phyloP scores from a whole-genome alignment of 2,113 vertebrate species.

The Nesogale talazaci region DNA sequence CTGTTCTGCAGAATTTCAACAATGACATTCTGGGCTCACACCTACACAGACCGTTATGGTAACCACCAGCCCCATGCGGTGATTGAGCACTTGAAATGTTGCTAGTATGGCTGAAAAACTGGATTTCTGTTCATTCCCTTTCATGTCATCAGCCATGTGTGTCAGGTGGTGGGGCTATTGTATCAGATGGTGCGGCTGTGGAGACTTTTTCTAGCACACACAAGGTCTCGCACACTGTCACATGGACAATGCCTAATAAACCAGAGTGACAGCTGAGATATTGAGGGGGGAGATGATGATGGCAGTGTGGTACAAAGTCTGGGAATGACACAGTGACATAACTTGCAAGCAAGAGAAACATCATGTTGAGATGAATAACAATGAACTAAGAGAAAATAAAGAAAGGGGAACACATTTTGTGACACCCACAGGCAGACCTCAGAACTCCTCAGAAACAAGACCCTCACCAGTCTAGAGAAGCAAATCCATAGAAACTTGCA shows the following conservation, averaged over 20 bases:
- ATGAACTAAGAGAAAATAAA: not conserved
- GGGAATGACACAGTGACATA: not conserved
- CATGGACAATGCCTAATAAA: not conserved
- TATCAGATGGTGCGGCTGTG: no score
- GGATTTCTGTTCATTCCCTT: not conserved
- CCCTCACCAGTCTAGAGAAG: not conserved
- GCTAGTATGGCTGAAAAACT: not conserved
- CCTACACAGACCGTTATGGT: not conserved
- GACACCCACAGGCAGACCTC: constrained; percentile 25
- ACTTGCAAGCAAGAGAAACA: constrained; percentile 5
- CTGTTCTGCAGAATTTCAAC: not conserved
- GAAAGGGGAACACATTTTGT: fast-evolving
- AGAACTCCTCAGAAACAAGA: not conserved
- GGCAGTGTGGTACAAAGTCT: fast-evolving
- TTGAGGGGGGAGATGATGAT: not conserved
- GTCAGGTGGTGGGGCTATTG: not conserved
- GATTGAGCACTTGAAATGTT: not conserved
- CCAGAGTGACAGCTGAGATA: no score
- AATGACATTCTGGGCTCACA: fast-evolving
- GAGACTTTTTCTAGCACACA: no score
- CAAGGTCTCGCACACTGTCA: not conserved
- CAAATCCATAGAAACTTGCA: no score
- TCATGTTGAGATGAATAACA: not conserved
- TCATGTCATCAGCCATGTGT: not conserved
- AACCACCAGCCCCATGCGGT: not conserved